Percentiles rank a stretch among this genome's conserved stretches.
Evolutionary conservation across 2,888 invertebrate species (phyloP).

Genomic region (Drosophila peninsularis): DNA sequence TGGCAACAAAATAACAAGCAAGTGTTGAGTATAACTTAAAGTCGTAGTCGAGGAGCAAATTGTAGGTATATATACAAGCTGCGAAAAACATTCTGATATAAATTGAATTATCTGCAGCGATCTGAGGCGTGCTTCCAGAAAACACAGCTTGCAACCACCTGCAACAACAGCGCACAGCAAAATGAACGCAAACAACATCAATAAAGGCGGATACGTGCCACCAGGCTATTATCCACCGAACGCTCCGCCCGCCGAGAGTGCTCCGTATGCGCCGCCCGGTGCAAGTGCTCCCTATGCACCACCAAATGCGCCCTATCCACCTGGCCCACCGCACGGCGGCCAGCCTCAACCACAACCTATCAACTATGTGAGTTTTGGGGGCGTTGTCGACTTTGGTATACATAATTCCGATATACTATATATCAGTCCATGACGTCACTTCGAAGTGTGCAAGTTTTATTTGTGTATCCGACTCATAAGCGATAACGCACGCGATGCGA

Average conservation of each 20-base stretch:
- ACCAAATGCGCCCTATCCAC: slow-evolving; percentile 39
- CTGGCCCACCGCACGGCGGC: background rate
- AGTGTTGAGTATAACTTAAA: background rate
- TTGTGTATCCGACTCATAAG: background rate
- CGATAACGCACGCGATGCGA: background rate
- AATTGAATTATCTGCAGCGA: background rate
- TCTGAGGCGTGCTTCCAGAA: slow-evolving; percentile 5
- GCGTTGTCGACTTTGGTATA: slow-evolving; percentile 22
- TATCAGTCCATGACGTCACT: slow-evolving; percentile 14
- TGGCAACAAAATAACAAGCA: background rate
- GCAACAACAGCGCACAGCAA: slow-evolving; percentile 29
- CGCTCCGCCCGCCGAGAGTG: slow-evolving; percentile 66
- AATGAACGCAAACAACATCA: slow-evolving; percentile 74
- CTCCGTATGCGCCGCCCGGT: slow-evolving; percentile 3
- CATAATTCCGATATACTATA: background rate
- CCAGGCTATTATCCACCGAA: slow-evolving; percentile 76
- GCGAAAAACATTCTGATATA: too few relatives aligned
- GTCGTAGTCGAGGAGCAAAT: background rate
- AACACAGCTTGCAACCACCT: slow-evolving; percentile 18
- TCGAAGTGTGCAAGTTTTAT: background rate
- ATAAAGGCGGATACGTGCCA: slow-evolving; percentile 82
- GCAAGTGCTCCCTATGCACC: slow-evolving; percentile 31
- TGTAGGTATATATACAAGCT: background rate
- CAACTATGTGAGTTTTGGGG: slow-evolving; percentile 73
- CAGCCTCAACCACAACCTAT: slow-evolving; percentile 49